A percentile compares a stretch with the other conserved stretches of the same genome.
phyloP scores from a whole-genome alignment of 2,797 vertebrate genomes.

The Dicrostonyx torquatus region DNA sequence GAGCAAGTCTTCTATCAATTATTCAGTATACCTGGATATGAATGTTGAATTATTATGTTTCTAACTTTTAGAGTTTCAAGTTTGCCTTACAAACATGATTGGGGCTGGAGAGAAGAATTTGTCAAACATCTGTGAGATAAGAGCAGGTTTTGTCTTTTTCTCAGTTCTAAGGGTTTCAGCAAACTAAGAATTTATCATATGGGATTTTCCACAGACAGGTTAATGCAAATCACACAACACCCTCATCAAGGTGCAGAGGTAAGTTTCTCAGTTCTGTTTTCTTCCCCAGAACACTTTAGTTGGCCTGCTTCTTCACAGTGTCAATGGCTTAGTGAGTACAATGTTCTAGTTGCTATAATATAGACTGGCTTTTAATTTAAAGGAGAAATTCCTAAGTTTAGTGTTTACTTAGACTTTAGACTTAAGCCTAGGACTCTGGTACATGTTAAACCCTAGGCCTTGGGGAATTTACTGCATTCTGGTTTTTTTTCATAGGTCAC shows the following conservation, averaged over 20 bases:
- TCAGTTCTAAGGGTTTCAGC: not conserved
- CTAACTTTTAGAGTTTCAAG: constrained; percentile 8
- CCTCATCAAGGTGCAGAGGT: not conserved
- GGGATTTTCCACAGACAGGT: constrained; percentile 56
- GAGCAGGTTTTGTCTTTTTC: not conserved
- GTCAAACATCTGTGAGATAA: not conserved
- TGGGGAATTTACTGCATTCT: not conserved
- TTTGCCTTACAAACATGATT: not conserved
- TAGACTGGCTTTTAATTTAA: not conserved
- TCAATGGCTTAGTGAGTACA: not conserved
- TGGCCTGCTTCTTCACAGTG: not conserved
- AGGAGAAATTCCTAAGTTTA: not conserved
- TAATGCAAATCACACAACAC: constrained; percentile 61
- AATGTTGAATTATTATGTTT: not conserved
- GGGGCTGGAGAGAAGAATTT: not conserved
- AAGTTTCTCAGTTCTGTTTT: not conserved
- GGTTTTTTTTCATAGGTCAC: not conserved
- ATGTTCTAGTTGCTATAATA: not conserved
- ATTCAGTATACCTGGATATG: not conserved
- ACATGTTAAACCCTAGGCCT: not conserved
- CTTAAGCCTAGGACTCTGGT: not conserved
- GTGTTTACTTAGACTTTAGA: not conserved
- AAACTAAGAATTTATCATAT: constrained; percentile 9
- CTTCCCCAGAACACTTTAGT: not conserved
- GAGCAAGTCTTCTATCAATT: not conserved